Evolutionary conservation across 2,113 vertebrate genomes (phyloP).

Genomic region (Paramormyrops kingsleyae): DNA sequence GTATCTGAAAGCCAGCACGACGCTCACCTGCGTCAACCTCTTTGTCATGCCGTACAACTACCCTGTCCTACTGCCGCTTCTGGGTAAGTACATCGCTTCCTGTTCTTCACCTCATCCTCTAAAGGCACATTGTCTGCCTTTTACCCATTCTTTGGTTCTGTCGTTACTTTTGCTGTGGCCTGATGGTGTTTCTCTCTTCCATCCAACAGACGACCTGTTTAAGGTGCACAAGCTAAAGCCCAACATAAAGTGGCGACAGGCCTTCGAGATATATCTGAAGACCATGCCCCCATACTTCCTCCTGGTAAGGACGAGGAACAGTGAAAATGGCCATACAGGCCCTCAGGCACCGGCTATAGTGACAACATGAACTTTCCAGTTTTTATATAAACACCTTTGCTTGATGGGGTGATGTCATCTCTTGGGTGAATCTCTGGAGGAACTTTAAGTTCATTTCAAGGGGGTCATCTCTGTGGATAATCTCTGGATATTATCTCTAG

Average conservation of each 20-base stretch:
- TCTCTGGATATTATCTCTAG: not conserved
- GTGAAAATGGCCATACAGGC: not conserved
- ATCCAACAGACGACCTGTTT: conserved; percentile 82
- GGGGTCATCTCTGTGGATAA: not conserved
- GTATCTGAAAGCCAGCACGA: conserved; percentile 95
- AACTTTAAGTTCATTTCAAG: not conserved
- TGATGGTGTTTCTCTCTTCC: conserved; percentile 20
- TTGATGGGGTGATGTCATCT: not conserved
- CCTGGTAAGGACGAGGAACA: conserved; percentile 64
- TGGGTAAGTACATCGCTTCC: conserved; percentile 64
- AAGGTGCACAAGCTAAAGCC: conserved; percentile 98
- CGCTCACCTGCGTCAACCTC: conserved; percentile 92
- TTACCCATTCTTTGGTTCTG: conserved; percentile 14
- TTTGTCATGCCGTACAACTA: conserved; percentile 99
- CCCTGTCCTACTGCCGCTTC: conserved; percentile 86
- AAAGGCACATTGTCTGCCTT: not conserved
- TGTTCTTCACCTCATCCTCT: not conserved
- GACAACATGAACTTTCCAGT: not conserved
- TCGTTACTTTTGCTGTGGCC: conserved; percentile 3
- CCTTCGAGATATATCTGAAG: conserved; percentile 96
- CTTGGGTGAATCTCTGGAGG: not conserved
- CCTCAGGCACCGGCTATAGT: not conserved
- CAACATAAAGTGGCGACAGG: conserved; percentile 89
- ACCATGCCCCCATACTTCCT: conserved; percentile 97
- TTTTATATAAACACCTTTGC: not conserved